These are phyloP conservation scores for Mastomys coucha DNA, from an alignment of 2,113 vertebrate species.

Conservation along the genomic window DNA sequence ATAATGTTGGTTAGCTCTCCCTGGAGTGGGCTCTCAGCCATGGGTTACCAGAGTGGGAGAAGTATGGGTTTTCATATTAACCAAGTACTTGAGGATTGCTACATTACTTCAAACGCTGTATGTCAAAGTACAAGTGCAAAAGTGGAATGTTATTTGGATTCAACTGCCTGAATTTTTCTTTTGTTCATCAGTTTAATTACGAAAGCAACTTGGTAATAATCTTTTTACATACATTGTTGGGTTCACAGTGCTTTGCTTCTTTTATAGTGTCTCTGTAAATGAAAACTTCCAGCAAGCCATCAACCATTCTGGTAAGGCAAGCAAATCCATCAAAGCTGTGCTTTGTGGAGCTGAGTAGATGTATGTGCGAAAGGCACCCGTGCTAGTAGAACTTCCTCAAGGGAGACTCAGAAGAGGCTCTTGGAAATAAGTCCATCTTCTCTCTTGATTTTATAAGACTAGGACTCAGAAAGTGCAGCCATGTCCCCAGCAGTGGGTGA, in stretches of 20 bases:
- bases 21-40: background rate
- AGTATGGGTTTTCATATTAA: constrained; percentile 44
- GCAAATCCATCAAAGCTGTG: background rate
- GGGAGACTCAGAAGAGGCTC: background rate
- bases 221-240: background rate
- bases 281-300: constrained; percentile 38
- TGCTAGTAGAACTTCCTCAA: background rate
- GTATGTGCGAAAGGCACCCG: background rate
- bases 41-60: background rate
- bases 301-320: constrained; percentile 72
- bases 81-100: background rate
- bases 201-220: background rate
- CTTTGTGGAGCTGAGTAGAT: background rate
- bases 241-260: constrained; percentile 22
- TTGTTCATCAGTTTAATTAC: constrained; percentile 11
- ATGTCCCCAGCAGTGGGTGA: background rate
- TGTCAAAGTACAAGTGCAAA: constrained; percentile 1
- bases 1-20: background rate
- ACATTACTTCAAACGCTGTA: background rate
- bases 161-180: background rate
- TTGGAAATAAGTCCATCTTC: background rate
- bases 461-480: background rate
- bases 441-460: background rate
- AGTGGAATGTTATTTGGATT: background rate
- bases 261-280: constrained; percentile 64